These are phyloP conservation scores for Nycteola revayana DNA, from an alignment of 2,888 invertebrate genomes.

Conservation along the genomic window DNA sequence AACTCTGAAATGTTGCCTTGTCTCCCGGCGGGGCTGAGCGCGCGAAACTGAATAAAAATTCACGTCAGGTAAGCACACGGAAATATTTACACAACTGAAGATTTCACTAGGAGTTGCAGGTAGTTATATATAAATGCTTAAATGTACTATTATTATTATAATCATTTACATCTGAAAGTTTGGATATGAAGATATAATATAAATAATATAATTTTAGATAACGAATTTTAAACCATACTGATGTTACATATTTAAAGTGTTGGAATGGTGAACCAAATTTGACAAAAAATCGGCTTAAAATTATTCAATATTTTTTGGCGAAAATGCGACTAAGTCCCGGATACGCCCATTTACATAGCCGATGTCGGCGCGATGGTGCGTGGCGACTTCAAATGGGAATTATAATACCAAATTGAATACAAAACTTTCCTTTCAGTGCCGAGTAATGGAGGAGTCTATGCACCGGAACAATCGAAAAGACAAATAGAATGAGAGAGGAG, in stretches of 20 bases:
- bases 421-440: slow-evolving; percentile 83
- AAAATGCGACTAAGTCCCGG: slow-evolving; percentile 75
- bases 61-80: slow-evolving; percentile 64
- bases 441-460: slow-evolving; percentile 82
- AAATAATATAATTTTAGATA: too few relatives aligned
- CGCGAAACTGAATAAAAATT: slow-evolving; percentile 72
- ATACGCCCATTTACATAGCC: slow-evolving; percentile 80
- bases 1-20: slow-evolving; percentile 75
- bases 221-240: too few relatives aligned
- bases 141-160: slow-evolving; percentile 33
- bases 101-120: slow-evolving; percentile 48
- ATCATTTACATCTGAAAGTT: too few relatives aligned
- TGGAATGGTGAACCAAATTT: too few relatives aligned
- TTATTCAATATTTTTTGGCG: slow-evolving; percentile 64
- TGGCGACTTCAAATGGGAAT: slow-evolving; percentile 82
- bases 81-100: slow-evolving; percentile 71
- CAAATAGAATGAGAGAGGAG: slow-evolving; percentile 76
- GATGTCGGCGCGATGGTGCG: slow-evolving; percentile 81
- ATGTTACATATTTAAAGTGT: too few relatives aligned
- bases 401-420: slow-evolving; percentile 84
- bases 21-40: slow-evolving; percentile 63
- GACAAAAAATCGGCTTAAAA: slow-evolving; percentile 40
- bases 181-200: too few relatives aligned
- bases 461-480: slow-evolving; percentile 82
- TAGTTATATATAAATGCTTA: slow-evolving; percentile 51